phyloP scores from a whole-genome alignment of 2,888 invertebrate species.

The Stenotaenia linearis region DNA sequence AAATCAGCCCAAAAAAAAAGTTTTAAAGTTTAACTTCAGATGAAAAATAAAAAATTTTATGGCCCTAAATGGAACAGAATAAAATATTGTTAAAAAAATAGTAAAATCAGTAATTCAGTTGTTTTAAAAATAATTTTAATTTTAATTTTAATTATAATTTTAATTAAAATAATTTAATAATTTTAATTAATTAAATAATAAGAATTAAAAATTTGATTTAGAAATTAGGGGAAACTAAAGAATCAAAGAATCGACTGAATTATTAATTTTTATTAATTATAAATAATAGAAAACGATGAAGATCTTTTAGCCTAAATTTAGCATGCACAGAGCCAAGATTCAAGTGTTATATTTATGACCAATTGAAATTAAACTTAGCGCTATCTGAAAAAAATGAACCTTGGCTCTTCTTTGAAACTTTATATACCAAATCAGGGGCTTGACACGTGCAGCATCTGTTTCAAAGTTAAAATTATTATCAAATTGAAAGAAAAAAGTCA shows the following conservation, averaged over 20 bases:
- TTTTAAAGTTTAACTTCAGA: too few relatives aligned
- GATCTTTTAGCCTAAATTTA: not conserved
- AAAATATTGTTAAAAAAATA: not conserved
- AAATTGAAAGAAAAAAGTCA: too few relatives aligned
- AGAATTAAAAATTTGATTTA: too few relatives aligned
- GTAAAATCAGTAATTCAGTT: not conserved
- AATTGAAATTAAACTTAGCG: not conserved
- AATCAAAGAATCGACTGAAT: not conserved
- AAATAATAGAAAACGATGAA: too few relatives aligned
- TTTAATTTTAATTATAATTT: not conserved
- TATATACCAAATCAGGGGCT: not conserved
- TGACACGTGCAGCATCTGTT: not conserved
- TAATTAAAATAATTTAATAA: too few relatives aligned
- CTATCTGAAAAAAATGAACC: not conserved
- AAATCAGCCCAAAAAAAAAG: too few relatives aligned
- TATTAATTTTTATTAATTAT: not conserved
- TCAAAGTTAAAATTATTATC: not conserved
- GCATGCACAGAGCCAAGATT: not conserved
- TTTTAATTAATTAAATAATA: too few relatives aligned
- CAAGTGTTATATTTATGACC: not conserved
- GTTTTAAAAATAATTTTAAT: not conserved
- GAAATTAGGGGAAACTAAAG: too few relatives aligned
- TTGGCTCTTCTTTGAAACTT: not conserved
- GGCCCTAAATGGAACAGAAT: too few relatives aligned
- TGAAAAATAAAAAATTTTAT: not conserved